A percentile compares a stretch with the other conserved stretches of the same genome.
These are phyloP conservation scores for Apodemia mormo DNA, from an alignment of 2,888 invertebrate species.

Conservation along the genomic window DNA sequence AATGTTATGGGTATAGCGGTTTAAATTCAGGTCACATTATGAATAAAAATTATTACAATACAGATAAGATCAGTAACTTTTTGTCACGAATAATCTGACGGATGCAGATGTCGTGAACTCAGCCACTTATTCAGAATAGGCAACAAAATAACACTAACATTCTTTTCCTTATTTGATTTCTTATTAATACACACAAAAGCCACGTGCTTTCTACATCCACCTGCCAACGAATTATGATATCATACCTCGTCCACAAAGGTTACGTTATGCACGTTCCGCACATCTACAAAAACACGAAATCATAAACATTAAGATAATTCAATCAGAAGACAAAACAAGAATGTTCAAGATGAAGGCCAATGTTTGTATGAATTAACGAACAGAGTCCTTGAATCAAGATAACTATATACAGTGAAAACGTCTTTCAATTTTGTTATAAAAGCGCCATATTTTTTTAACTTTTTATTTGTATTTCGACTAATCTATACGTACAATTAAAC, in stretches of 20 bases:
- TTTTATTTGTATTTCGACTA: too few relatives aligned
- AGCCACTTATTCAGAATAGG: constrained; percentile 28
- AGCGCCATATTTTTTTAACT: neutral
- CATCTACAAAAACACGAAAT: constrained; percentile 7
- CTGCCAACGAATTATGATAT: constrained; percentile 42
- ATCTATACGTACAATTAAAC: too few relatives aligned
- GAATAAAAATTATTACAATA: neutral
- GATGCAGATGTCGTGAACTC: constrained; percentile 31
- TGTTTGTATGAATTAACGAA: constrained; percentile 1
- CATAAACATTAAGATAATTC: constrained; percentile 2
- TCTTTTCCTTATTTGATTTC: constrained; percentile 41
- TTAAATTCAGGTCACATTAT: constrained; percentile 4
- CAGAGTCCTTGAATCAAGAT: neutral
- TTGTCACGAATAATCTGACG: constrained; percentile 26
- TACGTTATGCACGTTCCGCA: constrained; percentile 32
- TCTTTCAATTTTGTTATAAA: neutral
- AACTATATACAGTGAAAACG: neutral
- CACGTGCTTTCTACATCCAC: constrained; percentile 42
- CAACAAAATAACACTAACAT: constrained; percentile 30
- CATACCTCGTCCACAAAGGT: constrained; percentile 43
- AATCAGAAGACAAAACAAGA: neutral
- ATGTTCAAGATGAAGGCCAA: constrained; percentile 1
- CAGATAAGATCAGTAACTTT: constrained; percentile 9
- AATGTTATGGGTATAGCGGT: too few relatives aligned
- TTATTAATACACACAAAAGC: constrained; percentile 33